Percentiles rank a stretch among this genome's conserved stretches.
Conservation (phyloP, 2,797 vertebrate genomes). For the Enteromius fasciolatus region DNA sequence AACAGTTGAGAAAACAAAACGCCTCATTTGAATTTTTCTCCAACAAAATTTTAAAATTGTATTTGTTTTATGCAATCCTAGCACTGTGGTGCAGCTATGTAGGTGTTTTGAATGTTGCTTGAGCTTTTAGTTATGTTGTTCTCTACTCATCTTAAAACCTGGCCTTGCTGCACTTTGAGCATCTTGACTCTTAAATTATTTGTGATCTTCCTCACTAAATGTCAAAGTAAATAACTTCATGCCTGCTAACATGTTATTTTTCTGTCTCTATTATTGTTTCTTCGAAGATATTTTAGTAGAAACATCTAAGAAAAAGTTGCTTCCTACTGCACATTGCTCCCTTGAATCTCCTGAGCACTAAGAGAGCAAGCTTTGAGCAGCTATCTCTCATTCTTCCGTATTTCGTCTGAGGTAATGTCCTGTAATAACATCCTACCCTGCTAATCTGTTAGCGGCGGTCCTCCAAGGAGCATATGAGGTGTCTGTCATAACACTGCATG, state of each 20-base stretch:
- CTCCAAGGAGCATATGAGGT: conserved; percentile 14
- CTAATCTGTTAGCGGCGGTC: conserved; percentile 28
- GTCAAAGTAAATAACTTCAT: neutral
- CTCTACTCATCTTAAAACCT: neutral
- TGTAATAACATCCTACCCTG: conserved; percentile 9
- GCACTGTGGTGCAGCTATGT: neutral
- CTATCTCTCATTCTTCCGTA: neutral
- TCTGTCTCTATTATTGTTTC: neutral
- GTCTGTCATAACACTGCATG: conserved; percentile 46
- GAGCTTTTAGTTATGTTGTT: neutral
- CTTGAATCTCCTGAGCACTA: neutral
- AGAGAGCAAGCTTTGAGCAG: conserved; percentile 7
- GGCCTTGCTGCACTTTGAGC: neutral
- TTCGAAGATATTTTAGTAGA: neutral
- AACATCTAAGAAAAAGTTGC: neutral
- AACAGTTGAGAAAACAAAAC: neutral
- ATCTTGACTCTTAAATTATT: neutral
- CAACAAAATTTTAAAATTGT: neutral
- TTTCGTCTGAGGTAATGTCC: neutral
- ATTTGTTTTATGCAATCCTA: neutral
- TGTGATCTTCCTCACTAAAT: neutral
- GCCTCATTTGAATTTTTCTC: neutral
- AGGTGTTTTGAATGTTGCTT: neutral
- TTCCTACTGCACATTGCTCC: neutral
- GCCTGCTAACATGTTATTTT: neutral